Conservation (phyloP, 1,140 invertebrate species). For the Zophobas atratus region DNA sequence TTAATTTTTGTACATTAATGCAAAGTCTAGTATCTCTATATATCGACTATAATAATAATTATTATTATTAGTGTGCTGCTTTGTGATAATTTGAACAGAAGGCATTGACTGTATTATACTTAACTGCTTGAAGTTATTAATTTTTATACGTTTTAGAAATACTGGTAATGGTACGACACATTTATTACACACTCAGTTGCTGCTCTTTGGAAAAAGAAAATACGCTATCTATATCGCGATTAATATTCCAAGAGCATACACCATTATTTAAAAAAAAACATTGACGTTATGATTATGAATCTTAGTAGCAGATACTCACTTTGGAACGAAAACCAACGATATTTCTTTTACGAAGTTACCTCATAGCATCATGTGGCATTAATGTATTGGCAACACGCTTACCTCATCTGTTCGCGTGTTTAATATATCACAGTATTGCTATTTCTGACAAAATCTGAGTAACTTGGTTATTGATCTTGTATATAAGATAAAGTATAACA, state of each 20-base stretch:
- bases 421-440: constrained; percentile 37
- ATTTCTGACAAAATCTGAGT: constrained; percentile 29
- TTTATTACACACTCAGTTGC: constrained; percentile 10
- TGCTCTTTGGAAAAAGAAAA: neutral
- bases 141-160: neutral
- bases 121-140: neutral
- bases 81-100: too few species aligned
- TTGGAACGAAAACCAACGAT: constrained; percentile 23
- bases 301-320: neutral
- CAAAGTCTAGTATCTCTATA: too few species aligned
- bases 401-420: constrained; percentile 36
- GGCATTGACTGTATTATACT: too few species aligned
- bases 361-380: constrained; percentile 25
- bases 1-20: too few species aligned
- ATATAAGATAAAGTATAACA: constrained; percentile 8
- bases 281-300: too few species aligned
- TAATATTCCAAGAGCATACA: too few species aligned
- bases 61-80: too few species aligned
- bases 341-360: constrained; percentile 36
- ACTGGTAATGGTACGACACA: neutral
- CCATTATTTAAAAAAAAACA: too few species aligned
- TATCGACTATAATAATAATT: too few species aligned
- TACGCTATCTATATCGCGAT: too few species aligned
- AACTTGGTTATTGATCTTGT: constrained; percentile 28
- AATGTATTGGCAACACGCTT: constrained; percentile 42